These are phyloP conservation scores for Phodopus roborovskii DNA, from an alignment of 2,113 vertebrate species.

Conservation along the genomic window DNA sequence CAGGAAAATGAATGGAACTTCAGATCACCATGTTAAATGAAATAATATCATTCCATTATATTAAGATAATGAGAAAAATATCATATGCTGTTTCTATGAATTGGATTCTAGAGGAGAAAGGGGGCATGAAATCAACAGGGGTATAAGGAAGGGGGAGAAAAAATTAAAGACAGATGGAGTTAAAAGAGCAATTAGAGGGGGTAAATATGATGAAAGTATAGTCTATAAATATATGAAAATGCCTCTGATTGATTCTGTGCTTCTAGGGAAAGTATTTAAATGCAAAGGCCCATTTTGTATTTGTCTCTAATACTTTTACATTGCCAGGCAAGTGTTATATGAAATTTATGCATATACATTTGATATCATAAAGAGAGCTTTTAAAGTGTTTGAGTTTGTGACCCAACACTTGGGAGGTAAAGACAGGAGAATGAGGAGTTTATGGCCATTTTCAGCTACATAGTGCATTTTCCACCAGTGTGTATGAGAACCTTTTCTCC, in stretches of 20 bases:
- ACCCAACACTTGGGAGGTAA: neutral
- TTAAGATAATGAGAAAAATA: neutral
- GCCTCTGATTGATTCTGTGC: neutral
- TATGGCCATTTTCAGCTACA: neutral
- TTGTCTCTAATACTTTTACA: neutral
- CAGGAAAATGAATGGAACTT: neutral
- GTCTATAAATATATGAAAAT: neutral
- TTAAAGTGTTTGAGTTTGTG: neutral
- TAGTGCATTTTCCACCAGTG: neutral
- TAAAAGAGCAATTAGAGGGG: neutral
- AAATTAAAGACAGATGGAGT: neutral
- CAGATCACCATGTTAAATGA: neutral
- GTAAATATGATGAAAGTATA: neutral
- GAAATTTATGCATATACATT: neutral
- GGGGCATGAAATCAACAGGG: neutral
- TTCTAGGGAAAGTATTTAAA: neutral
- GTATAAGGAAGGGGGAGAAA: neutral
- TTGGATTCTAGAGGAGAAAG: neutral
- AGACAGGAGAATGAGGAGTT: neutral
- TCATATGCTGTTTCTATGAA: neutral
- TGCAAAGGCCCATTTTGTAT: neutral
- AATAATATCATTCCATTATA: neutral
- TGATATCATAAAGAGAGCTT: neutral
- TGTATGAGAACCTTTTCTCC: neutral
- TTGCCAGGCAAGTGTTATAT: neutral